Base-by-base conservation (phyloP, 37 sponge, comb jelly and placozoan species). In the Beroe ovata region DNA sequence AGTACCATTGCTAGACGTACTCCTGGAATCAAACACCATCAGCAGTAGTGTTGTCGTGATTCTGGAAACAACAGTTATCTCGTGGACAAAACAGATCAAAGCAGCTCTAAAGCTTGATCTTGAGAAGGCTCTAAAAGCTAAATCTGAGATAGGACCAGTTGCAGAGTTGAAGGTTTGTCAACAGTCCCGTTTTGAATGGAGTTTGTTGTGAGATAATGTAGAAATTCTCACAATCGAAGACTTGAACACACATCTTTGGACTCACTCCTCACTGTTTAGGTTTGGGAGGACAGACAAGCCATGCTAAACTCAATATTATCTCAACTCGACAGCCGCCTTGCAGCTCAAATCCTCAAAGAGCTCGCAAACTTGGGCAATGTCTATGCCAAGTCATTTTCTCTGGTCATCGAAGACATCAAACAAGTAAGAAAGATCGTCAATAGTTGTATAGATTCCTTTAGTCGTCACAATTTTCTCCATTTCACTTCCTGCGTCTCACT, bases 41-140 rank as follows among this genome's bases (percentile, higher is more conserved):
- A 90, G 89, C 64, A 47, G 21, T 25, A 88, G 66, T 3, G 91
- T 96, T 28, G 61, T 96, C 8, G 93, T 93, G 60, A 84, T 96
- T 2, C 90, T 96, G 64, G 97, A 96, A 92, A 89, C 95, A 0
- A 90, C 92, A 23, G 92, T 96, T 25, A 91, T 96, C 19, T 42
- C 91, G 8, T 96, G 97, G 97, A 92, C 94, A 89, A 96, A 96
- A 35, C 95, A 94, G 71, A 92, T 96, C 58, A 96, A 93, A 72
- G 93, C 93, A 60, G 93, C 92, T 19, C 88, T 95, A 39, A 90
- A 91, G 23, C 64, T 90, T 39, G 94, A 94, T 32, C 93, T 93
- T 0, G 88, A 77, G 38, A 77, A 40, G 21, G 84, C 84, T 71
- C 84, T 77, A 21, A 39, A 23, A 77, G 84, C 84, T 21, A 33